Base-by-base conservation (phyloP, 1,140 invertebrate species). In the Bombus terrestris region DNA sequence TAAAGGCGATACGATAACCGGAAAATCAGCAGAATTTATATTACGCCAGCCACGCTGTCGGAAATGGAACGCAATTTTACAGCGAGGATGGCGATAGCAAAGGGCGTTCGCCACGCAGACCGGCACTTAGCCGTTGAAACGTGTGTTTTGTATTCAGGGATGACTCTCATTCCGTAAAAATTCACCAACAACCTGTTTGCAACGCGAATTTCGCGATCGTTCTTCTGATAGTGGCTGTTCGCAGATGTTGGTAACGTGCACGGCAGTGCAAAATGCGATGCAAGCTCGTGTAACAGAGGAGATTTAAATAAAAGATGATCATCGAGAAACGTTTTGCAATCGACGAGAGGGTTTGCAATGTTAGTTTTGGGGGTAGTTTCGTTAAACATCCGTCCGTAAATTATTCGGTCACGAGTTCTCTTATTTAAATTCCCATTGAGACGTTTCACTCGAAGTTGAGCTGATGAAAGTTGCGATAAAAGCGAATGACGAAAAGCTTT, bases 31-130 rank as follows among this genome's bases (percentile, higher is more conserved):
- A 59, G 12, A 10, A 39, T 25, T 59, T 59, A 35, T 9, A 25
- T 76, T 37, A 39, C 37, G 37, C 10, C 37, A 35, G 15, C 15
- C 37, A 22, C 22, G 28, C n/a, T 12, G 57, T 10, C 13, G 43
- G 41, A 69, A 53, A 25, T 35, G 81, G 35, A 57, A 53, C 43
- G 73, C 18, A 77, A 68, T 83, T 83, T 83, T 68, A 75, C 53
- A 8, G 12, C 59, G 28, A 12, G 57, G 4, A 35, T 13, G 41
- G 32, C 37, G n/a, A 64, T 47, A n/a, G 57, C 15, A 28, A 73
- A 73, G n/a, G n/a, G 39, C 18, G 59, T 41, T 77, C 8, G 37
- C n/a, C 8, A 39, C 22, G 68, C 3, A 41, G 13, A 71, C 39
- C 12, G 15, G 59, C 1, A 12, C 13, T n/a, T n/a, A 12, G 15